Conservation (phyloP, 2,797 vertebrate genomes). For the Sitta carolinensis region DNA sequence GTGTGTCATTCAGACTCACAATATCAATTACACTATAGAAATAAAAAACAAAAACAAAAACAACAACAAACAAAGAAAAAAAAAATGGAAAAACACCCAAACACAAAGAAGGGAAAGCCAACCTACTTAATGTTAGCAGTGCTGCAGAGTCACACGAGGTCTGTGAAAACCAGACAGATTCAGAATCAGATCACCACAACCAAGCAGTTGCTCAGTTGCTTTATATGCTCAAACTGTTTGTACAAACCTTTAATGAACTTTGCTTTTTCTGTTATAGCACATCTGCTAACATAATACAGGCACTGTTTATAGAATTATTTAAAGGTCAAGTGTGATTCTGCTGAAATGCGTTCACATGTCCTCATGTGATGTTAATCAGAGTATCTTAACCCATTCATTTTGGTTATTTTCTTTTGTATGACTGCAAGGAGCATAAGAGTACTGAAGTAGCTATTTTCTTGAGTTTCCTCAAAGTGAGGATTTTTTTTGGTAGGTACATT, state of each 20-base stretch:
- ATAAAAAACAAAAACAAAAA: neutral
- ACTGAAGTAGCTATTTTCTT: neutral
- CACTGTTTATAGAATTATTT: neutral
- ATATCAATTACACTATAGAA: neutral
- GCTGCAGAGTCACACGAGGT: neutral
- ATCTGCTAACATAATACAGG: neutral
- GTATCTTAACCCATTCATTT: neutral
- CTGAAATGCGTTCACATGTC: neutral
- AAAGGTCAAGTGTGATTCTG: constrained; percentile 7
- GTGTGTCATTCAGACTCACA: neutral
- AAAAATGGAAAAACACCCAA: neutral
- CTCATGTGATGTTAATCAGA: neutral
- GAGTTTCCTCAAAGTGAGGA: neutral
- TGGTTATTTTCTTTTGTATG: neutral
- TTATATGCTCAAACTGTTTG: neutral
- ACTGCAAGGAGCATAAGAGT: neutral
- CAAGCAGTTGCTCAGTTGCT: neutral
- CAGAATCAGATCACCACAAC: neutral
- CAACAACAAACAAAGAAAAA: neutral
- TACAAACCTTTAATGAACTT: neutral
- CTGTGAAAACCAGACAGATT: neutral
- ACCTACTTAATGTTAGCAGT: neutral
- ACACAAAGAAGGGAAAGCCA: neutral
- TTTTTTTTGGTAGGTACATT: neutral
- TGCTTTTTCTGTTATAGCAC: neutral